These are phyloP conservation scores for Spermophilus dauricus DNA, from an alignment of 2,113 vertebrate genomes.

Conservation along the genomic window DNA sequence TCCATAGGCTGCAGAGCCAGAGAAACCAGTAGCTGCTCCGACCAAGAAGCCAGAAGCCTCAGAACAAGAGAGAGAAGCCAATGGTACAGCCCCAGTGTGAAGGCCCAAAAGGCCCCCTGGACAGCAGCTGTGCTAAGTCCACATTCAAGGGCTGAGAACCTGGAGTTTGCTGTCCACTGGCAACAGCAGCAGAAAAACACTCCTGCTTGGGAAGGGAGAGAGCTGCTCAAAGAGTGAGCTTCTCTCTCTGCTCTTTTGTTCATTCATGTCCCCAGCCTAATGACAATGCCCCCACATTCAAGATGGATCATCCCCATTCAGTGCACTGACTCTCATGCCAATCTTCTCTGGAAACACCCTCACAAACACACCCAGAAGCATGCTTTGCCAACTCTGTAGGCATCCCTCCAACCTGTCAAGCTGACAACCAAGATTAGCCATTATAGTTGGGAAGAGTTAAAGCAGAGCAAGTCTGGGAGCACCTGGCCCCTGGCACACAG, in stretches of 20 bases:
- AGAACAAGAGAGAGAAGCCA: background rate
- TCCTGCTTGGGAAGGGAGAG: background rate
- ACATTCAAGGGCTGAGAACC: background rate
- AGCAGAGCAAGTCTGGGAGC: background rate
- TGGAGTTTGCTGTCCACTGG: background rate
- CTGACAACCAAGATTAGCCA: background rate
- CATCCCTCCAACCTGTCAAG: background rate
- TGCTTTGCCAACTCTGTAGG: background rate
- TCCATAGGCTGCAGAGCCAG: background rate
- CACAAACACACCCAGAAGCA: background rate
- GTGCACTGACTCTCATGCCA: no score
- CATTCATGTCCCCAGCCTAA: background rate
- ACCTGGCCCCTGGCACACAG: no score
- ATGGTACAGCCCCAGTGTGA: background rate
- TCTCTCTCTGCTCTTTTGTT: no score
- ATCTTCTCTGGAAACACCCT: background rate
- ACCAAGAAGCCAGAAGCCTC: background rate
- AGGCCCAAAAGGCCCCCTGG: background rate
- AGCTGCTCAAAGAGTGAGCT: background rate
- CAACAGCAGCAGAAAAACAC: background rate
- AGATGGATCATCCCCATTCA: background rate
- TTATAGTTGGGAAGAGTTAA: background rate
- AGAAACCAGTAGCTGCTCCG: background rate
- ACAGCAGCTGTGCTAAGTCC: background rate
- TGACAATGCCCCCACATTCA: background rate